Percentiles rank a stretch among this genome's conserved stretches.
Evolutionary conservation across 2,113 vertebrate species (phyloP).

Genomic region (Neodontobutis hainanensis): DNA sequence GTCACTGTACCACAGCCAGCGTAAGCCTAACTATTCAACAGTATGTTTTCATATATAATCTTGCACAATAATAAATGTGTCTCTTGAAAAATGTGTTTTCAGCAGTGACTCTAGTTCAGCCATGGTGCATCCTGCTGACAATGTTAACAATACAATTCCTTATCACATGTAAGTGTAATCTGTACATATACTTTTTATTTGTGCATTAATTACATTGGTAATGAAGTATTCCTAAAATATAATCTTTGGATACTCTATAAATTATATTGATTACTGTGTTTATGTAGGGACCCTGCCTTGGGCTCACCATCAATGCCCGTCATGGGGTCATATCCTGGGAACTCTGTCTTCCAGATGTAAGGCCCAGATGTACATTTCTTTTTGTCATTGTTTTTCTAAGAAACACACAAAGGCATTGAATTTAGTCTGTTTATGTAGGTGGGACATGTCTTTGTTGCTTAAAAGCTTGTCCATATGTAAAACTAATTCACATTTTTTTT

Average conservation of each 20-base stretch:
- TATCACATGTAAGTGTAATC: constrained; percentile 39
- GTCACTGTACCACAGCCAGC: constrained; percentile 60
- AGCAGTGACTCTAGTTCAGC: constrained; percentile 38
- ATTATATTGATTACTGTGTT: background rate
- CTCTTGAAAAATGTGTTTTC: constrained; percentile 28
- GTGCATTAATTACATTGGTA: background rate
- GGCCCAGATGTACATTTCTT: background rate
- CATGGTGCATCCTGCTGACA: constrained; percentile 18
- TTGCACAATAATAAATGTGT: background rate
- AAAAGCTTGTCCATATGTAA: too few relatives aligned
- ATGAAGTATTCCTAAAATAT: too few relatives aligned
- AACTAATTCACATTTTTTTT: too few relatives aligned
- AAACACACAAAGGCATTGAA: too few relatives aligned
- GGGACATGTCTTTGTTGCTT: too few relatives aligned
- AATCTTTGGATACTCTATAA: too few relatives aligned
- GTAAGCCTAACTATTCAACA: constrained; percentile 45
- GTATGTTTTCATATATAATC: too few relatives aligned
- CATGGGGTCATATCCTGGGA: background rate
- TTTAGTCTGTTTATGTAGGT: too few relatives aligned
- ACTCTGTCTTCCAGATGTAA: background rate
- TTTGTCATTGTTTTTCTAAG: background rate
- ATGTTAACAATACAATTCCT: background rate
- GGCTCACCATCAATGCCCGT: background rate
- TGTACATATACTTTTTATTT: background rate
- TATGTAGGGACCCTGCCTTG: background rate